These are phyloP conservation scores for Oryzias sinensis DNA, from an alignment of 2,797 vertebrate species.

Conservation along the genomic window DNA sequence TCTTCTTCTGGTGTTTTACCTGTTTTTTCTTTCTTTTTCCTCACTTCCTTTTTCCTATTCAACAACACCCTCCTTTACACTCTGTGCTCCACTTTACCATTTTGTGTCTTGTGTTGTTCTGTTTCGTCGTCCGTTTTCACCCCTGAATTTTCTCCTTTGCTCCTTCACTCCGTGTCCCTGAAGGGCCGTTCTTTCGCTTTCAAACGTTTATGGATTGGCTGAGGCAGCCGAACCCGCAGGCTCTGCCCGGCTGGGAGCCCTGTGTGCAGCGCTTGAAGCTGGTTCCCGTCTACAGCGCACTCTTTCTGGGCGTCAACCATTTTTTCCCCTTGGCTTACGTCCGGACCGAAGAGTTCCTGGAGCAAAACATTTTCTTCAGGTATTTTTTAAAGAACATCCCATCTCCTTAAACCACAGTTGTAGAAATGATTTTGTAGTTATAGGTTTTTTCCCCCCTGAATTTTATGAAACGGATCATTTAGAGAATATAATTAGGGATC, in stretches of 20 bases:
- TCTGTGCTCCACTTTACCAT: constrained; percentile 27
- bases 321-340: constrained; percentile 86
- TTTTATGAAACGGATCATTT: neutral
- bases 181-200: constrained; percentile 90
- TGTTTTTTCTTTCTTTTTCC: constrained; percentile 33
- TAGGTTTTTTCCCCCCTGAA: too few relatives aligned
- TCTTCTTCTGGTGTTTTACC: constrained; percentile 26
- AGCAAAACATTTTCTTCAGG: constrained; percentile 79
- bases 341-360: constrained; percentile 81
- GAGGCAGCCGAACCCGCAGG: constrained; percentile 75
- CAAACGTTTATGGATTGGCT: constrained; percentile 89
- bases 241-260: constrained; percentile 79
- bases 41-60: constrained; percentile 13
- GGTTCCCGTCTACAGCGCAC: constrained; percentile 80
- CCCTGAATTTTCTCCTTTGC: constrained; percentile 30
- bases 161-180: constrained; percentile 29
- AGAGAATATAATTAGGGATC: too few relatives aligned
- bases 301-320: constrained; percentile 82
- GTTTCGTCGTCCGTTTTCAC: constrained; percentile 30
- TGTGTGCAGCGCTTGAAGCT: constrained; percentile 81
- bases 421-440: neutral
- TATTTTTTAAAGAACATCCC: constrained; percentile 25
- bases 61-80: constrained; percentile 18
- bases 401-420: neutral
- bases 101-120: constrained; percentile 23